Conservation (phyloP, 2,888 invertebrate genomes). For the Papilio gigon region DNA sequence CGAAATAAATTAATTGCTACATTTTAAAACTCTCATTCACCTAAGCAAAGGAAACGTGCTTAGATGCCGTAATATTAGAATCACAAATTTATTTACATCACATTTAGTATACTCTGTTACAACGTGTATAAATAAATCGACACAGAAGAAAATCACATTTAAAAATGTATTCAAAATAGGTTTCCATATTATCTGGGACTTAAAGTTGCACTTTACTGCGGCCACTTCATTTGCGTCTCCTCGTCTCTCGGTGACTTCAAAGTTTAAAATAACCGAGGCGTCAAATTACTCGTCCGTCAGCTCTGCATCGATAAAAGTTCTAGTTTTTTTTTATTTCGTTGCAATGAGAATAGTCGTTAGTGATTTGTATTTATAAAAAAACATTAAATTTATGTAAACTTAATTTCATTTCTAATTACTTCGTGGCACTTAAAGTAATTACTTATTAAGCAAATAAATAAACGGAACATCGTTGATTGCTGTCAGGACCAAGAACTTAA, state of each 20-base stretch:
- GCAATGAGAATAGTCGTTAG: background rate
- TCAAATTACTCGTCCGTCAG: background rate
- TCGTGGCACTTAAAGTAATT: conserved; percentile 35
- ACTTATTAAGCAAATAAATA: conserved; percentile 41
- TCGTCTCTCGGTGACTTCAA: background rate
- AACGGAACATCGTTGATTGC: conserved; percentile 38
- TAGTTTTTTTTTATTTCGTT: background rate
- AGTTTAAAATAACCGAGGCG: conserved; percentile 11
- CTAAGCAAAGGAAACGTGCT: too few species aligned
- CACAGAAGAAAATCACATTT: too few species aligned
- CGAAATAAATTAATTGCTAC: too few species aligned
- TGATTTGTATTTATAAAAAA: background rate
- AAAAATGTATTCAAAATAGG: background rate
- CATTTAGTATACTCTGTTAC: too few species aligned
- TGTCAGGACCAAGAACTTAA: conserved; percentile 39
- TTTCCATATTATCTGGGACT: background rate
- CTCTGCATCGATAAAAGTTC: background rate
- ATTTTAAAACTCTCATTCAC: too few species aligned
- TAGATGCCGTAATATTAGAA: too few species aligned
- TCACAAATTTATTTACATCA: too few species aligned
- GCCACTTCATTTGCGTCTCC: background rate
- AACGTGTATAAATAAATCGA: too few species aligned
- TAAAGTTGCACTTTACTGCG: background rate
- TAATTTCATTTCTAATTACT: conserved; percentile 24
- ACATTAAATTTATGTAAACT: background rate